Conservation (phyloP, 2,797 vertebrate genomes). For the Rhinichthys osculus region DNA sequence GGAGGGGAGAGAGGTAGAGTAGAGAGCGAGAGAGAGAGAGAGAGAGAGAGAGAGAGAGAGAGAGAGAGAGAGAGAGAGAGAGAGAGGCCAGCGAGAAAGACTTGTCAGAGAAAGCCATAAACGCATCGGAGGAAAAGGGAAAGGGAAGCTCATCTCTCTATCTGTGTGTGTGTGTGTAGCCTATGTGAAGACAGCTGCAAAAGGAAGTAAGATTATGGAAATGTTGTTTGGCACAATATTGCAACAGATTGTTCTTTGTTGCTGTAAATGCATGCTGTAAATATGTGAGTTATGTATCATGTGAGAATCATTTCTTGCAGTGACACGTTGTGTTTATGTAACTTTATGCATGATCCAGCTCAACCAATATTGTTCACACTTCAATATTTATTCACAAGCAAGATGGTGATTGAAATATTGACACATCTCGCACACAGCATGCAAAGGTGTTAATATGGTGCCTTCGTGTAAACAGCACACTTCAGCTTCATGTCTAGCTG, state of each 20-base stretch:
- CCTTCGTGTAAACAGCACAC: conserved; percentile 3
- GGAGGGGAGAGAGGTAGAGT: conserved; percentile 33
- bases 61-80: conserved; percentile 28
- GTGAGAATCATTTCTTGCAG: neutral
- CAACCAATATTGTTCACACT: conserved; percentile 4
- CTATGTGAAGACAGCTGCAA: conserved; percentile 49
- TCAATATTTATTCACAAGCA: conserved; percentile 13
- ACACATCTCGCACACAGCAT: conserved; percentile 14
- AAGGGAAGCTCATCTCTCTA: conserved; percentile 27
- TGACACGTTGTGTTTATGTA: conserved; percentile 15
- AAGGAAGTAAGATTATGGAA: conserved; percentile 60
- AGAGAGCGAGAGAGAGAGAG: conserved; percentile 28
- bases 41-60: conserved; percentile 25
- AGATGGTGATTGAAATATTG: neutral
- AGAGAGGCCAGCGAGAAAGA: conserved; percentile 5
- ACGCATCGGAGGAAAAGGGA: conserved; percentile 25
- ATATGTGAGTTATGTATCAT: conserved; percentile 27
- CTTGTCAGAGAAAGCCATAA: conserved; percentile 32
- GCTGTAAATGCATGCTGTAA: conserved; percentile 29
- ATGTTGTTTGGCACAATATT: conserved; percentile 41
- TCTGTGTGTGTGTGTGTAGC: neutral
- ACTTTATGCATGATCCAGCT: neutral
- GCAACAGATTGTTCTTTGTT: conserved; percentile 38
- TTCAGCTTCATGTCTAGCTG: conserved; percentile 16
- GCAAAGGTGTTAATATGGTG: conserved; percentile 4